Conservation (phyloP, 2,888 invertebrate species). For the Oxytorus armatus region DNA sequence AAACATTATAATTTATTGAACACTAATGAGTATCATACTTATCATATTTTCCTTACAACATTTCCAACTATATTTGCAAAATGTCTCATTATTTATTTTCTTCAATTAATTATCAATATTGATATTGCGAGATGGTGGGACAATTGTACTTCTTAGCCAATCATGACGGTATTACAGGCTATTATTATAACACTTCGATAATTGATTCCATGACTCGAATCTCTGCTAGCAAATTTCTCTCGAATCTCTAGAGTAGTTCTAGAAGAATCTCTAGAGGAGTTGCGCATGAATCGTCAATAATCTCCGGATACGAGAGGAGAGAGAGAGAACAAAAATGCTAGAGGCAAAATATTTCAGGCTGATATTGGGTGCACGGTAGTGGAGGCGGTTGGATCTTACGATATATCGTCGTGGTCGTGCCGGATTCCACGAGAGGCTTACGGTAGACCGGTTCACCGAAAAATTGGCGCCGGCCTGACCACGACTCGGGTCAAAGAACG, state of each 20-base stretch:
- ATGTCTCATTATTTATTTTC: too few relatives aligned
- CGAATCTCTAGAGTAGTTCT: slow-evolving; percentile 6
- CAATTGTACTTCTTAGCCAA: slow-evolving; percentile 21
- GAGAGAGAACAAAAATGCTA: background rate
- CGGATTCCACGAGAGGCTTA: slow-evolving; percentile 73
- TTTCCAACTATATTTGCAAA: too few relatives aligned
- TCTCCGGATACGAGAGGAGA: slow-evolving; percentile 5
- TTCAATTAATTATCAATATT: too few relatives aligned
- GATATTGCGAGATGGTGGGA: too few relatives aligned
- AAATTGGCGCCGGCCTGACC: slow-evolving; percentile 81
- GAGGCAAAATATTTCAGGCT: slow-evolving; percentile 43
- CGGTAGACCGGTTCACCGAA: slow-evolving; percentile 79
- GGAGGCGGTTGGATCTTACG: slow-evolving; percentile 18
- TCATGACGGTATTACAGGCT: slow-evolving; percentile 19
- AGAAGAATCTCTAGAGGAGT: slow-evolving; percentile 5
- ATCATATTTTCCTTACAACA: too few relatives aligned
- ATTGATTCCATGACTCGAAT: slow-evolving; percentile 45
- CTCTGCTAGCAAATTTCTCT: slow-evolving; percentile 7
- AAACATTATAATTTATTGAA: too few relatives aligned
- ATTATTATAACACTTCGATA: slow-evolving; percentile 34
- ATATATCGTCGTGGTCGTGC: slow-evolving; percentile 36
- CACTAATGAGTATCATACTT: too few relatives aligned
- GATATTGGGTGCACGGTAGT: slow-evolving; percentile 43
- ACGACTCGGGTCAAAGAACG: slow-evolving; percentile 83
- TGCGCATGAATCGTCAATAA: slow-evolving; percentile 33